Percentiles rank a stretch among this genome's conserved stretches.
phyloP scores from a whole-genome alignment of 2,888 invertebrate species.

The Horisme vitalbata region DNA sequence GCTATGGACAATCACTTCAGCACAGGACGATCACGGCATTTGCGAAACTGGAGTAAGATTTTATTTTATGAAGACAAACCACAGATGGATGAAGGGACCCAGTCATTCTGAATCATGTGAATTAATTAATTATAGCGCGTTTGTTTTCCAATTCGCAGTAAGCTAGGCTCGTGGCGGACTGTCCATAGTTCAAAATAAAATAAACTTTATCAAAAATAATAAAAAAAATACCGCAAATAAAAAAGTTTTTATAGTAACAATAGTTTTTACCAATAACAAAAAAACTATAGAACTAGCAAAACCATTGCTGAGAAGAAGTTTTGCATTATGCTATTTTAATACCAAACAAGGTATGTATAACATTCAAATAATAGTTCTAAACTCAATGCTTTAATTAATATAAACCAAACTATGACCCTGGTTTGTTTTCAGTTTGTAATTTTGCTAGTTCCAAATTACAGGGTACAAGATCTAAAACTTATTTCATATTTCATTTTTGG shows the following conservation, averaged over 20 bases:
- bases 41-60: too few relatives aligned
- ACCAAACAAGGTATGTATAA: too few relatives aligned
- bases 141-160: too few relatives aligned
- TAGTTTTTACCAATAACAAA: constrained; percentile 20
- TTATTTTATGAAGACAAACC: too few relatives aligned
- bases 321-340: too few relatives aligned
- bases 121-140: too few relatives aligned
- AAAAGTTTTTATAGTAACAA: constrained; percentile 18
- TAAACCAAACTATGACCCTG: constrained; percentile 8
- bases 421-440: constrained; percentile 13
- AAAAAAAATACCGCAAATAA: constrained; percentile 22
- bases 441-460: constrained; percentile 22
- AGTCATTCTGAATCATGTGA: too few relatives aligned
- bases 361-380: too few relatives aligned
- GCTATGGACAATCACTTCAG: too few relatives aligned
- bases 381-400: constrained; percentile 9
- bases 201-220: constrained; percentile 3
- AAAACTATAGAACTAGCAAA: constrained; percentile 24
- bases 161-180: too few relatives aligned
- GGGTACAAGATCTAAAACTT: constrained; percentile 23
- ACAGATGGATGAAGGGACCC: too few relatives aligned
- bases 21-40: too few relatives aligned
- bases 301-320: constrained; percentile 12
- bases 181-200: background rate
- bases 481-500: constrained; percentile 29